A percentile compares a stretch with the other conserved stretches of the same genome.
These are phyloP conservation scores for Oithona nana DNA, from an alignment of 2,888 invertebrate species.

Conservation along the genomic window DNA sequence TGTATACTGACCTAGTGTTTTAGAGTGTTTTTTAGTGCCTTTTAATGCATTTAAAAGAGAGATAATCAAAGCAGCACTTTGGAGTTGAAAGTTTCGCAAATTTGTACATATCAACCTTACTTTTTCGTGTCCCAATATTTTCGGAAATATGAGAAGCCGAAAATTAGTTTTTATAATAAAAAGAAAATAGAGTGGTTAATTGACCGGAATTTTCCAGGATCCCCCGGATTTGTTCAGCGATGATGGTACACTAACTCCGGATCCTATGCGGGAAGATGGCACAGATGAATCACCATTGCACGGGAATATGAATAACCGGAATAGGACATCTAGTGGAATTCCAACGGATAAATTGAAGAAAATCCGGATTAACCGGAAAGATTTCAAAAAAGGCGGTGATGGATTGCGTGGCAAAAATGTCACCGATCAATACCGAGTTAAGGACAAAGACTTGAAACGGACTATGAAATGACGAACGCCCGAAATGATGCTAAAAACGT, in stretches of 20 bases:
- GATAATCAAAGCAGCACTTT: background rate
- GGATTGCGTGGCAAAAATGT: constrained; percentile 17
- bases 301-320: background rate
- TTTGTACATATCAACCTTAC: background rate
- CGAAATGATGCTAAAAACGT: background rate
- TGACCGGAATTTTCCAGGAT: constrained; percentile 9
- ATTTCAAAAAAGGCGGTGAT: constrained; percentile 17
- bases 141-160: no score
- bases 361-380: constrained; percentile 9
- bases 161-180: no score
- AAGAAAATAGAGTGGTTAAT: no score
- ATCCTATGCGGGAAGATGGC: background rate
- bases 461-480: constrained; percentile 15
- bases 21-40: no score
- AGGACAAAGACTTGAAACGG: constrained; percentile 17
- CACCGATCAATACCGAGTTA: constrained; percentile 10
- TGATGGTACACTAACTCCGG: background rate
- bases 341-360: constrained; percentile 14
- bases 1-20: no score
- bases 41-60: no score
- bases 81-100: background rate
- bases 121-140: no score
- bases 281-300: background rate
- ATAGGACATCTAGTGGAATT: background rate
- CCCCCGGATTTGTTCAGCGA: background rate